Evolutionary conservation across 2,888 invertebrate genomes (phyloP).

Genomic region (Hartigia nigra): DNA sequence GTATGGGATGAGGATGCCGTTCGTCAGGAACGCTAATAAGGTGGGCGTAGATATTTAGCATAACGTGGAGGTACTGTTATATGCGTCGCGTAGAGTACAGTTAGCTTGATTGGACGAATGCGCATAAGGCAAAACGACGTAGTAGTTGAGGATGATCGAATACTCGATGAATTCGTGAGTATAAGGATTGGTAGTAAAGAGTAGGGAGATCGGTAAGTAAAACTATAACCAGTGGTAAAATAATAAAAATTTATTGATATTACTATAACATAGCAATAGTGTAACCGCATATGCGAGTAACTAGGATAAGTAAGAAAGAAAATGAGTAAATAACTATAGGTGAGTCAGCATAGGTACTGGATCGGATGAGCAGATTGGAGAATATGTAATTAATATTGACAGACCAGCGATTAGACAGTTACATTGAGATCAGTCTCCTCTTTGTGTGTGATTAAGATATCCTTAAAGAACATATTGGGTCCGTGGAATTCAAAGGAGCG

Average conservation of each 20-base stretch:
- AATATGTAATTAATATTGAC: neutral
- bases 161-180: neutral
- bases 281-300: neutral
- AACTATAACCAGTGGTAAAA: neutral
- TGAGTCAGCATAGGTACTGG: neutral
- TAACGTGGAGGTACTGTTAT: slow-evolving; percentile 1
- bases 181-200: neutral
- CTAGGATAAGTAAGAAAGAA: neutral
- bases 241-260: neutral
- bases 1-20: neutral
- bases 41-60: slow-evolving; percentile 8
- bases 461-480: slow-evolving; percentile 76
- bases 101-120: neutral
- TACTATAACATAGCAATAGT: neutral
- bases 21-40: neutral
- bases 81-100: slow-evolving; percentile 1
- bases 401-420: slow-evolving; percentile 25
- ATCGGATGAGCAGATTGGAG: neutral
- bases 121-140: neutral
- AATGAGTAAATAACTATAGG: neutral
- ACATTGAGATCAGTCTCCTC: slow-evolving; percentile 62
- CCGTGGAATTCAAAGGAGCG: slow-evolving; percentile 71
- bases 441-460: slow-evolving; percentile 75
- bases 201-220: neutral
- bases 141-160: neutral